A percentile compares a stretch with the other conserved stretches of the same genome.
Evolutionary conservation across 2,888 invertebrate genomes (phyloP).

Genomic region (Rhaphigaster nebulosa): DNA sequence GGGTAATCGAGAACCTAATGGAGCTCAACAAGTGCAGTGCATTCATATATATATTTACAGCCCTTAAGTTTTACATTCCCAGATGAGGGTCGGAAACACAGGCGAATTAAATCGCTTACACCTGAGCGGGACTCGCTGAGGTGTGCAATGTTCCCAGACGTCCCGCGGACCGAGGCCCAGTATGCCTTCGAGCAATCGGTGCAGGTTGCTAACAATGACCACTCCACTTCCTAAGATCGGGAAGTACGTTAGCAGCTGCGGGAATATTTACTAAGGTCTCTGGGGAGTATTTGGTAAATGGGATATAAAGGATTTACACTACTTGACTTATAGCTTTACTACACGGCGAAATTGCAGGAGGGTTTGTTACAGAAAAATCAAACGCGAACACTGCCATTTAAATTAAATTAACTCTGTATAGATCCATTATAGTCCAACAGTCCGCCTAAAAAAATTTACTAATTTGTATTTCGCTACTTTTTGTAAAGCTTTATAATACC

Average conservation of each 20-base stretch:
- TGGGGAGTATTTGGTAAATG: not conserved
- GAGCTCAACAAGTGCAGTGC: not conserved
- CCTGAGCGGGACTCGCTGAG: not conserved
- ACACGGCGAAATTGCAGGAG: too few relatives aligned
- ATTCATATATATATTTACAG: not conserved
- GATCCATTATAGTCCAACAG: too few relatives aligned
- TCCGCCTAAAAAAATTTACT: too few relatives aligned
- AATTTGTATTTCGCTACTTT: too few relatives aligned
- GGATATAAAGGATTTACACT: not conserved
- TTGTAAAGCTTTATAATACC: too few relatives aligned
- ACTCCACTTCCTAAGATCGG: constrained; percentile 31
- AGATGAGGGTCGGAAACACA: constrained; percentile 18
- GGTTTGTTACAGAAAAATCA: not conserved
- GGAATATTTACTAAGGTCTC: not conserved
- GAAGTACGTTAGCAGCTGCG: constrained; percentile 31
- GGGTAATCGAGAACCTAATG: constrained; percentile 9
- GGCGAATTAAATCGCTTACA: not conserved
- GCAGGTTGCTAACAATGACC: not conserved
- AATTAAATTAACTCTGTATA: not conserved
- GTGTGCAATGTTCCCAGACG: not conserved
- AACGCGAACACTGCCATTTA: not conserved
- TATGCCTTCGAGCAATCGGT: not conserved
- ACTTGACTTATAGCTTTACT: not conserved
- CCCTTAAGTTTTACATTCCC: not conserved
- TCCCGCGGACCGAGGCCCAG: not conserved